Percentiles rank a stretch among this genome's conserved stretches.
phyloP scores from a whole-genome alignment of 2,113 vertebrate genomes.

The Istiophorus platypterus region DNA sequence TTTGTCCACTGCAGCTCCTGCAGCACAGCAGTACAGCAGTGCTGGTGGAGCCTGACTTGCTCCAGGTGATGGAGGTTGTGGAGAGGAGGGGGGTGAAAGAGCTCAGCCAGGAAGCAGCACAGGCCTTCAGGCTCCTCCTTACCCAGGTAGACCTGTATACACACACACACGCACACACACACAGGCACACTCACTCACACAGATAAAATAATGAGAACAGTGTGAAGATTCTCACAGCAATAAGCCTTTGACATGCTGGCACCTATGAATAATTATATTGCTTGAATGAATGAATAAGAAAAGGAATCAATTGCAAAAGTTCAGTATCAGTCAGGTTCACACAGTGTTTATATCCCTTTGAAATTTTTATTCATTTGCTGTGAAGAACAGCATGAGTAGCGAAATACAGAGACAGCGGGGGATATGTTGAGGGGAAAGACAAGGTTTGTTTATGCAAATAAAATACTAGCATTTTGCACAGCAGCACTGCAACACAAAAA shows the following conservation, averaged over 20 bases:
- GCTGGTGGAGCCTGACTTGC: slow-evolving; percentile 85
- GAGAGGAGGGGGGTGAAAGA: slow-evolving; percentile 83
- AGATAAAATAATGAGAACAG: slow-evolving; percentile 1
- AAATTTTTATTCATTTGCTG: background rate
- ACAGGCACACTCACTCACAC: slow-evolving; percentile 57
- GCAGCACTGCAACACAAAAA: slow-evolving; percentile 4
- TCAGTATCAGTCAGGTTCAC: background rate
- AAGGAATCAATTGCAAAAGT: slow-evolving; percentile 20
- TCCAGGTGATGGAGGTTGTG: slow-evolving; percentile 83
- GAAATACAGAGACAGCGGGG: background rate
- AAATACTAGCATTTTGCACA: background rate
- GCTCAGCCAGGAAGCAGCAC: slow-evolving; percentile 81
- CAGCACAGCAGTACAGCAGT: slow-evolving; percentile 79
- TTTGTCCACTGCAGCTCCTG: slow-evolving; percentile 85
- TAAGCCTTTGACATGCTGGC: background rate
- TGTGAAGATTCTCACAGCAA: background rate
- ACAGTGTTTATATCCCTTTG: background rate
- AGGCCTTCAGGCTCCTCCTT: slow-evolving; percentile 86
- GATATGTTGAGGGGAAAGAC: background rate
- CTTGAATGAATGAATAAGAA: background rate
- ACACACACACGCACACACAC: slow-evolving; percentile 54
- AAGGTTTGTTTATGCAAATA: slow-evolving; percentile 24
- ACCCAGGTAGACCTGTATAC: slow-evolving; percentile 84
- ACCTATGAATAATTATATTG: background rate
- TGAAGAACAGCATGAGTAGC: background rate